A percentile compares a stretch with the other conserved stretches of the same genome.
Evolutionary conservation across 2,888 invertebrate genomes (phyloP).

Genomic region (Folsomia candida): DNA sequence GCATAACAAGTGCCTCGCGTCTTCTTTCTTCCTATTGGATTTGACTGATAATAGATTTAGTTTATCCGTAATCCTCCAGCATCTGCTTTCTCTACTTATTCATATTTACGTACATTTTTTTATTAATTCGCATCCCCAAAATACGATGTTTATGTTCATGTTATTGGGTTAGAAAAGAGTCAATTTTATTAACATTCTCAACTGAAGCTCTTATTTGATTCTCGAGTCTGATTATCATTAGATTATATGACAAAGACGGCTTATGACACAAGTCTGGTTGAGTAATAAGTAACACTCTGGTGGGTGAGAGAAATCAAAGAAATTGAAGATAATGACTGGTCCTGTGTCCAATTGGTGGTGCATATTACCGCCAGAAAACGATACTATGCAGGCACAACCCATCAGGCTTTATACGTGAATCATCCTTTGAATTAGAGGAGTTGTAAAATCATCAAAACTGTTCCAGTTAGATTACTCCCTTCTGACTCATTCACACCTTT

Average conservation of each 20-base stretch:
- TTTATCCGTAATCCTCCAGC: too few relatives aligned
- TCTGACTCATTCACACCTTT: constrained; percentile 42
- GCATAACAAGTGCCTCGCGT: too few relatives aligned
- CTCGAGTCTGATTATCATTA: too few relatives aligned
- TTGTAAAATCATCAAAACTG: constrained; percentile 49
- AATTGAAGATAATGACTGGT: not conserved
- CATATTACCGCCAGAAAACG: not conserved
- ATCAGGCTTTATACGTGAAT: constrained; percentile 12
- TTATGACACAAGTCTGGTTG: not conserved
- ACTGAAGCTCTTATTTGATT: too few relatives aligned
- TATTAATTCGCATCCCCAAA: too few relatives aligned
- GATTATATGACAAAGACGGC: too few relatives aligned
- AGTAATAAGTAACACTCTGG: not conserved
- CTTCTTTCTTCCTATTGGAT: too few relatives aligned
- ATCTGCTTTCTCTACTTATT: too few relatives aligned
- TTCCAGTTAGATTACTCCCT: constrained; percentile 34
- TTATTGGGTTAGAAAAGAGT: too few relatives aligned
- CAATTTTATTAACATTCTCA: too few relatives aligned
- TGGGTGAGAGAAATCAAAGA: not conserved
- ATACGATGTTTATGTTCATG: not conserved
- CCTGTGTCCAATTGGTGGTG: not conserved
- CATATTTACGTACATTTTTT: too few relatives aligned
- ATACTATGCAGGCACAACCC: constrained; percentile 6
- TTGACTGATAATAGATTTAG: too few relatives aligned
- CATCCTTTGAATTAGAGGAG: constrained; percentile 43